Conservation (phyloP, 2,797 vertebrate genomes). For the Apogon talboti region DNA sequence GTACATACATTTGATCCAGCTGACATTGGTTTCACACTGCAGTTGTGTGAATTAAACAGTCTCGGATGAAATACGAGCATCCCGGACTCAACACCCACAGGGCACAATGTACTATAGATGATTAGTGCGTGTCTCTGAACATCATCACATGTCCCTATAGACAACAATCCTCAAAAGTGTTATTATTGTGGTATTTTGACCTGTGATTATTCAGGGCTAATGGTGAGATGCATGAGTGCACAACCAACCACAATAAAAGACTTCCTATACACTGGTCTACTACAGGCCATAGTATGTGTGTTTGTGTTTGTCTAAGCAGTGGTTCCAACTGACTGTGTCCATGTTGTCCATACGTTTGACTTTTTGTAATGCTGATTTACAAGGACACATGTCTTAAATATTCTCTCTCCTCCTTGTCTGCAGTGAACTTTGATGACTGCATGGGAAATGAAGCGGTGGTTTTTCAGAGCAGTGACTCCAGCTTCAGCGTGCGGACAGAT, state of each 20-base stretch:
- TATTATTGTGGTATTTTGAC: slow-evolving; percentile 28
- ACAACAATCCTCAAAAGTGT: slow-evolving; percentile 4
- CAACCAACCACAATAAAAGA: not conserved
- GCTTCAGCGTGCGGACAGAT: slow-evolving; percentile 87
- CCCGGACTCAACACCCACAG: too few relatives aligned
- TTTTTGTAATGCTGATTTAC: not conserved
- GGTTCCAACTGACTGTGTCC: too few relatives aligned
- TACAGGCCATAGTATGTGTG: not conserved
- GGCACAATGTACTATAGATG: too few relatives aligned
- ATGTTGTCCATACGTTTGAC: too few relatives aligned
- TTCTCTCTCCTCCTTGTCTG: slow-evolving; percentile 59
- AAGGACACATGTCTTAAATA: not conserved
- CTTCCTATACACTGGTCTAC: not conserved
- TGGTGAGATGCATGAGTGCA: slow-evolving; percentile 14
- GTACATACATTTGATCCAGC: too few relatives aligned
- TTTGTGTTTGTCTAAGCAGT: not conserved
- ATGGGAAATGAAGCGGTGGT: slow-evolving; percentile 81
- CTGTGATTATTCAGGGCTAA: slow-evolving; percentile 30
- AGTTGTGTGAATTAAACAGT: too few relatives aligned
- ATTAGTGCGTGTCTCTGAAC: too few relatives aligned
- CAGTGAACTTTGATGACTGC: slow-evolving; percentile 93
- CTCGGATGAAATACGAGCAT: too few relatives aligned
- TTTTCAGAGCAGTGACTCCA: slow-evolving; percentile 87
- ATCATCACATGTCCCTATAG: slow-evolving; percentile 13
- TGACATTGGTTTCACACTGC: too few relatives aligned